These are phyloP conservation scores for Drosophila teissieri DNA, from an alignment of 1,140 invertebrate genomes.

Conservation along the genomic window DNA sequence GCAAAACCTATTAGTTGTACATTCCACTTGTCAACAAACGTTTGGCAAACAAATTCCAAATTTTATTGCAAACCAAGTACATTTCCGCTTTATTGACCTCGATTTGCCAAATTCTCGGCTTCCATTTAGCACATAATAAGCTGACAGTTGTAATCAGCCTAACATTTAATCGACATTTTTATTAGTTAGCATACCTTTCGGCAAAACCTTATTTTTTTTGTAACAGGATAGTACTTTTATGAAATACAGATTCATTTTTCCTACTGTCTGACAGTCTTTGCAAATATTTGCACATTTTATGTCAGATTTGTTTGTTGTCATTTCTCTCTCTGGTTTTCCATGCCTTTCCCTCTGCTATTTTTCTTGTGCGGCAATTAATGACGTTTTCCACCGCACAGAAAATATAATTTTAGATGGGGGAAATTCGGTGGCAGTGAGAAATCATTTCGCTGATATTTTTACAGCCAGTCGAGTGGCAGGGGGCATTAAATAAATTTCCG, in stretches of 20 bases:
- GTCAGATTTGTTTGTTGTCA: constrained; percentile 6
- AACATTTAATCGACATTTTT: constrained; percentile 22
- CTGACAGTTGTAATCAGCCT: constrained; percentile 18
- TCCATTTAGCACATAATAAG: constrained; percentile 13
- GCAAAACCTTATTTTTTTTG: constrained; percentile 7
- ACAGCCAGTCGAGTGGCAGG: constrained; percentile 14
- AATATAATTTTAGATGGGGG: constrained; percentile 64
- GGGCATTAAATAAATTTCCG: constrained; percentile 48
- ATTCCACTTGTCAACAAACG: background rate
- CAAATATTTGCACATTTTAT: constrained; percentile 45
- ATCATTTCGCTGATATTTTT: constrained; percentile 47
- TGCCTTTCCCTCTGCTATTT: background rate
- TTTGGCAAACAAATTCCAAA: too few species aligned
- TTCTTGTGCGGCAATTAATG: constrained; percentile 61
- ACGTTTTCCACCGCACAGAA: constrained; percentile 59
- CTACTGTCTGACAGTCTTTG: constrained; percentile 17
- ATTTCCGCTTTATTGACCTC: background rate
- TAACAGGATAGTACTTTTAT: constrained; percentile 39
- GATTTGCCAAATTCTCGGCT: constrained; percentile 3
- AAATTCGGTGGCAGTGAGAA: constrained; percentile 38
- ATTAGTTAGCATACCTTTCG: background rate
- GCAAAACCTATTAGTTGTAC: background rate
- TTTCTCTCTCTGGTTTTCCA: constrained; percentile 16
- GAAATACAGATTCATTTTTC: constrained; percentile 18
- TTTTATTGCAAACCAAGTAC: background rate